A percentile compares a stretch with the other conserved stretches of the same genome.
Conservation (phyloP, 2,113 vertebrate species). For the Atrichornis clamosus region DNA sequence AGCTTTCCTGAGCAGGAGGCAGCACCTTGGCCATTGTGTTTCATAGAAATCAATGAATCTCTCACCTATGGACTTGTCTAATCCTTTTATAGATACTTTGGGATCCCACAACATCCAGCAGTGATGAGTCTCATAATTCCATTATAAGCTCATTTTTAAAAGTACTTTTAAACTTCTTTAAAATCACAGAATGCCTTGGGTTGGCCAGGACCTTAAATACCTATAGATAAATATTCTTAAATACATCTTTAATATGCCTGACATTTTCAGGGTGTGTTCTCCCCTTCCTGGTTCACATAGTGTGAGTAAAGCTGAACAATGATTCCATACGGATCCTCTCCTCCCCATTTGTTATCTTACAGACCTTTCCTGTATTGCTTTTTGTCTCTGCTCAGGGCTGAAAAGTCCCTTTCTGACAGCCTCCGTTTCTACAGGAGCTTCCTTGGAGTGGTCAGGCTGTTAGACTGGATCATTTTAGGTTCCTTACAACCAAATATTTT, state of each 20-base stretch:
- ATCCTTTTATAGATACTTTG: neutral
- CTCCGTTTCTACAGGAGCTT: neutral
- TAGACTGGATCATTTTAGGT: neutral
- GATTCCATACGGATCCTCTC: neutral
- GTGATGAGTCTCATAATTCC: neutral
- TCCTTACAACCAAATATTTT: neutral
- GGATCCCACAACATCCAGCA: neutral
- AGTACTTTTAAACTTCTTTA: neutral
- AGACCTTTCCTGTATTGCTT: neutral
- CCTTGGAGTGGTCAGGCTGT: neutral
- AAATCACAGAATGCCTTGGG: neutral
- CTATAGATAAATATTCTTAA: neutral
- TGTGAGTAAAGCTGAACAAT: neutral
- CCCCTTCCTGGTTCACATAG: rapidly evolving
- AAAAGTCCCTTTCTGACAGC: neutral
- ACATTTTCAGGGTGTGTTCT: neutral
- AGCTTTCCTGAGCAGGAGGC: neutral
- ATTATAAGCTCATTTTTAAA: neutral
- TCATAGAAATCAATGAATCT: neutral
- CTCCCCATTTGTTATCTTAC: neutral
- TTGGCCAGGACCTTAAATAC: neutral
- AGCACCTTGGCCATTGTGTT: neutral
- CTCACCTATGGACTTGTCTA: neutral
- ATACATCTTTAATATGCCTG: neutral
- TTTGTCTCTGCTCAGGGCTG: neutral